Evolutionary conservation across 2,888 invertebrate genomes (phyloP).

Genomic region (Gnatocerus cornutus): DNA sequence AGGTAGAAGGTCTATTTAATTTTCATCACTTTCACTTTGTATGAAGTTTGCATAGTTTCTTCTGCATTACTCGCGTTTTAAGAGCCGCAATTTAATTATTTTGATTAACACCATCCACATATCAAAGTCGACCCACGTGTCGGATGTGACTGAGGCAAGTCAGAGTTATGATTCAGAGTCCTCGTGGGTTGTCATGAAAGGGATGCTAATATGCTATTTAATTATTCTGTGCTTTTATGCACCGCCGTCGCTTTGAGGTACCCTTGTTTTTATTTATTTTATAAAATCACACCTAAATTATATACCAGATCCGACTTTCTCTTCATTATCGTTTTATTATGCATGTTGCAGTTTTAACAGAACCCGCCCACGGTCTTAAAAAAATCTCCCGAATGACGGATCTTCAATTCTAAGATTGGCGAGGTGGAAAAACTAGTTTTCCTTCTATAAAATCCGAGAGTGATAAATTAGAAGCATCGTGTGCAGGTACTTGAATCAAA

Average conservation of each 20-base stretch:
- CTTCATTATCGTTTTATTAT: conserved; percentile 30
- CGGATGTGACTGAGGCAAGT: conserved; percentile 40
- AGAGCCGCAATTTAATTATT: conserved; percentile 50
- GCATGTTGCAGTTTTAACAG: conserved; percentile 27
- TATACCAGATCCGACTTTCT: conserved; percentile 30
- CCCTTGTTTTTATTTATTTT: conserved; percentile 56
- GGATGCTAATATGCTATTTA: conserved; percentile 50
- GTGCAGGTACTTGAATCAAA: conserved; percentile 38
- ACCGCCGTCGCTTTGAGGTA: conserved; percentile 53
- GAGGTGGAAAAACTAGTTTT: conserved; percentile 36
- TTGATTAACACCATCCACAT: conserved; percentile 50
- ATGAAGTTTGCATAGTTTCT: too few species aligned
- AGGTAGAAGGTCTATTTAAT: too few species aligned
- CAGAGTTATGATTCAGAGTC: conserved; percentile 45
- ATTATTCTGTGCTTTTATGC: conserved; percentile 52
- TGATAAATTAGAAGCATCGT: conserved; percentile 11
- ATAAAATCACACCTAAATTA: conserved; percentile 52
- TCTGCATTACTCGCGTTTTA: conserved; percentile 35
- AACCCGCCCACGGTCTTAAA: conserved; percentile 18
- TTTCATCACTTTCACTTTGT: too few species aligned
- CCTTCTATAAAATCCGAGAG: conserved; percentile 9
- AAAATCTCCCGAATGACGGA: background rate
- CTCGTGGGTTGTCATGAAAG: conserved; percentile 44
- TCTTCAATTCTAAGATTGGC: too few species aligned
- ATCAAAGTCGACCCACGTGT: conserved; percentile 49